A percentile compares a stretch with the other conserved stretches of the same genome.
Evolutionary conservation across 2,113 vertebrate genomes (phyloP).

Genomic region (Genyomyrus donnyi): DNA sequence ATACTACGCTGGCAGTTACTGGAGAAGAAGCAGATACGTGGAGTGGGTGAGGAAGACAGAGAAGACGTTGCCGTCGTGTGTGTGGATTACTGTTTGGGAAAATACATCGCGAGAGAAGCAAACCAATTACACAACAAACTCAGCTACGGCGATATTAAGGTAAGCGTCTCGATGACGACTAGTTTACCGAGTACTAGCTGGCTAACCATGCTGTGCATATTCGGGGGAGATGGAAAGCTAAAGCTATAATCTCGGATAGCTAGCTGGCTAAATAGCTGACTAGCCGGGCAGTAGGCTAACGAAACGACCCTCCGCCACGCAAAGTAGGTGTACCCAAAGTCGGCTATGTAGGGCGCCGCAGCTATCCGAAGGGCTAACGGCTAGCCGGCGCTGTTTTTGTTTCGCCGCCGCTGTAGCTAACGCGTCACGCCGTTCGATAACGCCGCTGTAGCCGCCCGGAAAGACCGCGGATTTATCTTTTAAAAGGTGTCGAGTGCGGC

Average conservation of each 20-base stretch:
- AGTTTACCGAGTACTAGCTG: neutral
- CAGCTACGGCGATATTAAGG: neutral
- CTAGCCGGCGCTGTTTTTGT: neutral
- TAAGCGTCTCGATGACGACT: neutral
- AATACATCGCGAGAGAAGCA: neutral
- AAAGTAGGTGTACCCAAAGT: neutral
- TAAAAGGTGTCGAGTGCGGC: neutral
- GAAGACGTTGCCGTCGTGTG: constrained; percentile 37
- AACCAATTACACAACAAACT: neutral
- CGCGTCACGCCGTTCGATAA: neutral
- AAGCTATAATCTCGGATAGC: constrained; percentile 3
- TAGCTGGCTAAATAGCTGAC: neutral
- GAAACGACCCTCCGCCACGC: neutral
- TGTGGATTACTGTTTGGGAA: constrained; percentile 49
- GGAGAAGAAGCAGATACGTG: constrained; percentile 38
- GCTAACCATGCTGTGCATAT: neutral
- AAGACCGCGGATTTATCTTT: neutral
- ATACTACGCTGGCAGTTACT: constrained; percentile 39
- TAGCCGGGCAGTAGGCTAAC: neutral
- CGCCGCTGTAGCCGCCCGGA: neutral
- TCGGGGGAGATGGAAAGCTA: neutral
- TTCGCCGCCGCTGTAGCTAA: neutral
- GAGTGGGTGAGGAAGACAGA: constrained; percentile 16
- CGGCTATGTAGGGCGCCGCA: neutral
- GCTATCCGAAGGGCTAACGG: neutral